Evolutionary conservation across 2,888 invertebrate genomes (phyloP), one percentile per base, ranked within the genome.

Genomic region (Mythimna pallens): DNA sequence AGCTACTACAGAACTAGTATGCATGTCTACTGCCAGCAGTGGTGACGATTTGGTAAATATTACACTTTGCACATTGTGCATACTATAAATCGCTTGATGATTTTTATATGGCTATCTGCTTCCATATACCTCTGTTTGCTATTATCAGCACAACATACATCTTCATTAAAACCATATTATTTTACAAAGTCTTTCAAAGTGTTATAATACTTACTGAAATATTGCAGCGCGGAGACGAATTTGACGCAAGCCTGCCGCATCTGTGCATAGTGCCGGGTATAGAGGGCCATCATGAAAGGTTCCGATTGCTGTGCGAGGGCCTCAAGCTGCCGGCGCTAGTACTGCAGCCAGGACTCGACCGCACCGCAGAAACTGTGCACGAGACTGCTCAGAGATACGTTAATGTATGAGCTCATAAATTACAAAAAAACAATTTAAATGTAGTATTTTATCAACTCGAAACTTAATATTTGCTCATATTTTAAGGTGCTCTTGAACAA

Each of bases 211-310:
- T 22, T 47, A 20, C 20, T 50, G 1, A n/a, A 43, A 57, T 25
- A 22, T 86, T 86, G 20, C 77, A 94, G 94, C 83, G 87, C 65
- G 88, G 85, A 20, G 89, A 92, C 12, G 92, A 91, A 55, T 88
- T 90, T 50, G 88, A 93, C 34, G 61, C 76, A 1, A 87, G 70
- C 10, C 76, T 86, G 63, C 81, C 86, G 1, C 89, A 90, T 68
- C 73, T 93, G 62, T 88, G 86, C 72, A 84, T 92, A 40, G 73
- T 93, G 34, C 92, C 93, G 7, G 93, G 93, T 1, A 59, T 93
- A 43, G 93, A 93, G 69, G 92, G 93, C 0, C 89, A 91, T 58
- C 86, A 89, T 52, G 76, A 80, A 6, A 83, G 88, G 40, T 93
- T 92, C 81, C 76, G 82, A 8, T 57, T 68, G 17, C 52, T 92